phyloP scores from a whole-genome alignment of 2,113 vertebrate genomes.

The Mastomys coucha region DNA sequence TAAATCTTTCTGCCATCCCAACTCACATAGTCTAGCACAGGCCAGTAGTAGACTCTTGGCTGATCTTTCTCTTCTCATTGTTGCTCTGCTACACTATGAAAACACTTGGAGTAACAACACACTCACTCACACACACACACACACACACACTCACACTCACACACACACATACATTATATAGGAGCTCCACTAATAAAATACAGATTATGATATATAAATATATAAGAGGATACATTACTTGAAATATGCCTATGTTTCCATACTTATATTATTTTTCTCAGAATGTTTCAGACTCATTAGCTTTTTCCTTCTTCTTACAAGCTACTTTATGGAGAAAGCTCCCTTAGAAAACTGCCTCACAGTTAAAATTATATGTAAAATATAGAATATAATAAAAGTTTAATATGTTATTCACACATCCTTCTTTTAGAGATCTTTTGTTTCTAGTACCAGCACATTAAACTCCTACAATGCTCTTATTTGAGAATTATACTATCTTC shows the following conservation, averaged over 20 bases:
- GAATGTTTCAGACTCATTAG: neutral
- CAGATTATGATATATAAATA: neutral
- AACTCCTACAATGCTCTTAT: neutral
- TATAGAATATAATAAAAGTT: neutral
- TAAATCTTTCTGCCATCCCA: neutral
- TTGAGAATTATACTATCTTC: constrained; percentile 14
- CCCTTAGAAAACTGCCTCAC: neutral
- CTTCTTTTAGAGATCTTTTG: neutral
- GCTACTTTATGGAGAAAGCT: neutral
- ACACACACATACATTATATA: neutral
- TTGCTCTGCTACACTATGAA: neutral
- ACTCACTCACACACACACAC: no score
- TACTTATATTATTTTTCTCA: neutral
- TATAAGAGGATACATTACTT: neutral
- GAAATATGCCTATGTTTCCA: neutral
- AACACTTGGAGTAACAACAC: neutral
- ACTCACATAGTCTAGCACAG: rapidly evolving
- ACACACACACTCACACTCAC: neutral
- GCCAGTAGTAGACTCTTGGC: neutral
- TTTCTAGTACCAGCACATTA: neutral
- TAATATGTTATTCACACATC: neutral
- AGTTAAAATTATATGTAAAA: neutral
- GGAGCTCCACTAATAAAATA: neutral
- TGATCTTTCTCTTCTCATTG: neutral
- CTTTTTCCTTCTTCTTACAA: neutral